Conservation (phyloP, 2,797 vertebrate genomes). For the Squalus acanthias region DNA sequence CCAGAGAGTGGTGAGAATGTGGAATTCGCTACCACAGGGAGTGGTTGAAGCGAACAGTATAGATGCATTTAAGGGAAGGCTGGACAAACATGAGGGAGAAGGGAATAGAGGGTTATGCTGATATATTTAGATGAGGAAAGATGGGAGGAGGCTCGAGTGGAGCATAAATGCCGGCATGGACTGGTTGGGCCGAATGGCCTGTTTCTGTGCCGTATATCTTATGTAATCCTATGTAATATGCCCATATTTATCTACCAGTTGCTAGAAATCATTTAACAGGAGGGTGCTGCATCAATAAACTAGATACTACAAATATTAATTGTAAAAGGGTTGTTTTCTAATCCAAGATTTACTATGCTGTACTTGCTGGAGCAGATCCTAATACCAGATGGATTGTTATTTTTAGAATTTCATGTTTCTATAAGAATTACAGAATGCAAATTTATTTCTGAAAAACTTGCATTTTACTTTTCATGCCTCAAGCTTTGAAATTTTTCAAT, state of each 20-base stretch:
- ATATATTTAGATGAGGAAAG: no score
- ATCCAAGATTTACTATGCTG: slow-evolving; percentile 2
- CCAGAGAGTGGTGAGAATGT: no score
- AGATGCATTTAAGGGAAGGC: no score
- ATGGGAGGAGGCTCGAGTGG: no score
- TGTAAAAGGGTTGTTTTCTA: not conserved
- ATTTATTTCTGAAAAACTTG: slow-evolving; percentile 11
- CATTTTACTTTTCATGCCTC: slow-evolving; percentile 27
- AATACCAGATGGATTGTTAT: slow-evolving; percentile 15
- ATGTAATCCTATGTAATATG: no score
- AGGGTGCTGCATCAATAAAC: not conserved
- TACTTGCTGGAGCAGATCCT: slow-evolving; percentile 29
- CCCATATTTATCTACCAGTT: not conserved
- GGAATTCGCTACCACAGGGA: no score
- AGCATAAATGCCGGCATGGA: no score
- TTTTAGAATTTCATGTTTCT: slow-evolving; percentile 27
- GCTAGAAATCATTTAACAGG: slow-evolving; percentile 7
- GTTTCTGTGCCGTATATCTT: no score
- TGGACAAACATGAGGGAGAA: no score
- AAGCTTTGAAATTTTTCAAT: slow-evolving; percentile 29
- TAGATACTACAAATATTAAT: slow-evolving; percentile 1
- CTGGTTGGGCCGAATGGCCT: no score
- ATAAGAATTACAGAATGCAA: slow-evolving; percentile 33
- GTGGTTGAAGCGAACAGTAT: no score
- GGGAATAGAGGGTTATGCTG: no score